Base-by-base conservation (phyloP, 1,140 invertebrate genomes). In the Oncopeltus fasciatus region DNA sequence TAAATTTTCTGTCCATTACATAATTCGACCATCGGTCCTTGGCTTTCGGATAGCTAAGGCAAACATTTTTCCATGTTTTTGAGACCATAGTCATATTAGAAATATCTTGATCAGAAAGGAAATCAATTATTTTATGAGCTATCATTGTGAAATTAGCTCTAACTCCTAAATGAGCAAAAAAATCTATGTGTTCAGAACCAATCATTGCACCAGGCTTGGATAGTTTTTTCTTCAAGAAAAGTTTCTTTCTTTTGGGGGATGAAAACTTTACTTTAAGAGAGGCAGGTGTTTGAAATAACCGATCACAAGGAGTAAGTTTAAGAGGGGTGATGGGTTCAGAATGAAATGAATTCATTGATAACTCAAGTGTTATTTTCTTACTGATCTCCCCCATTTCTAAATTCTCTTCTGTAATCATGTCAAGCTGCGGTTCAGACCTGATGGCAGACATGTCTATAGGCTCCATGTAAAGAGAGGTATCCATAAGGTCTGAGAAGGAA, bases 71-170 rank as follows among this genome's bases (percentile, higher is more conserved):
- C 69, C 69, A 70, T 46, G 62, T 58, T 67, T 69, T 69, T 0
- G 69, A 71, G 3, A 71, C 70, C 47, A 63, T 53, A 14, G 61
- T 61, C 11, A 67, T 59, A 60, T 44, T 65, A 16, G 59, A 31
- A 14, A 71, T 47, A 66, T 71, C 70, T 43, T 60, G 56, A 57
- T 67, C 68, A 24, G 65, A 61, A 21, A 71, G 59, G 44, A 65
- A 66, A 43, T 27, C 33, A 20, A 70, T 61, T 51, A 71, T 70
- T 61, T 62, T 65, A 38, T 64, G 31, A 11, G 67, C 27, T 11
- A 69, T 61, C 26, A 51, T 27, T 14, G 27, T 33, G 47, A 65
- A 61, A 49, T 60, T 57, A 27, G 57, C 29, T 57, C 64, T 63
- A 8, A 61, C 64, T 3, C 67, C 63, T n/a, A 70, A 49, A 20